phyloP scores from a whole-genome alignment of 1,140 invertebrate species.

The Ooceraea biroi region DNA sequence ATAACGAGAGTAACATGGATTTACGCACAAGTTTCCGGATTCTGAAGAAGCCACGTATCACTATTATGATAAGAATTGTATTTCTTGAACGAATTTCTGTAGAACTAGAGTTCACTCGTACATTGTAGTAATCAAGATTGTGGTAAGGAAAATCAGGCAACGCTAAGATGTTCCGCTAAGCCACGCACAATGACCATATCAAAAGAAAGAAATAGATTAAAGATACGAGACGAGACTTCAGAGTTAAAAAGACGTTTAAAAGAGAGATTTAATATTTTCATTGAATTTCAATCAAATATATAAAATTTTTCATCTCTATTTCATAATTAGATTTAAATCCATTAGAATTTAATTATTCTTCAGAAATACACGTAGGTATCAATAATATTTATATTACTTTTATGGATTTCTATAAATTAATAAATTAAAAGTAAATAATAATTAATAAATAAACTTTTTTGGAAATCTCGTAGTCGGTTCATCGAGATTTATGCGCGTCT shows the following conservation, averaged over 20 bases:
- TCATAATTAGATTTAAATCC: not conserved
- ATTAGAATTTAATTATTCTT: not conserved
- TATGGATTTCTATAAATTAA: not conserved
- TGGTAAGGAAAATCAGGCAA: not conserved
- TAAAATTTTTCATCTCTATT: not conserved
- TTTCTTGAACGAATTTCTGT: not conserved
- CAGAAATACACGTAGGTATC: not conserved
- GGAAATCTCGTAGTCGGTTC: slow-evolving; percentile 13
- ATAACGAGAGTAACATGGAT: not conserved
- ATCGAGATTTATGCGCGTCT: slow-evolving; percentile 17
- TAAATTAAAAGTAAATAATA: too few species aligned
- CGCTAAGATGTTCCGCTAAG: not conserved
- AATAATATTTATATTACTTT: not conserved
- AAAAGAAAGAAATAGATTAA: not conserved
- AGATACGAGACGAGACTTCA: not conserved
- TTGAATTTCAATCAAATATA: not conserved
- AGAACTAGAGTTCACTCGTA: not conserved
- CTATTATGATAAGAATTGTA: not conserved
- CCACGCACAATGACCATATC: not conserved
- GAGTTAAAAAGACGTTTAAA: not conserved
- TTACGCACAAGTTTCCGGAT: not conserved
- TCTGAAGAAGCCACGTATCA: not conserved
- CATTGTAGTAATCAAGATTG: not conserved
- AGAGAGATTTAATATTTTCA: not conserved
- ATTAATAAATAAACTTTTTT: not conserved